Conservation (phyloP, 2,888 invertebrate species). For the Carpatolechia fugitivella region DNA sequence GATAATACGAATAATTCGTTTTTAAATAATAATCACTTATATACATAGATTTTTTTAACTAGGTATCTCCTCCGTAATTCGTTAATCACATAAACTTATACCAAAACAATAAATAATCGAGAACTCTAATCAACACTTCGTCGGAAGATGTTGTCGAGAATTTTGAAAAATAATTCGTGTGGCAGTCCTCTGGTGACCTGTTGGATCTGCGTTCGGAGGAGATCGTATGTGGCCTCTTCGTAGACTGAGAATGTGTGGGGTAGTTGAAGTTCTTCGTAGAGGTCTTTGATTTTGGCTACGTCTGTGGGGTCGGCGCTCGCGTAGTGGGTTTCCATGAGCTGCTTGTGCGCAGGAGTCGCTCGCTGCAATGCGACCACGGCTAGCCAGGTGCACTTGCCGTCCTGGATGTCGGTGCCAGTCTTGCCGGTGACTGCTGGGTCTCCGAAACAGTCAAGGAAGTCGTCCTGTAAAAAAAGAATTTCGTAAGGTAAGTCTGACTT, state of each 20-base stretch:
- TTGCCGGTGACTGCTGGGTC: conserved; percentile 93
- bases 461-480: conserved; percentile 79
- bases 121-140: conserved; percentile 76
- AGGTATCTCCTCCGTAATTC: background rate
- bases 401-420: conserved; percentile 93
- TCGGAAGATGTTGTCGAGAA: conserved; percentile 89
- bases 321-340: conserved; percentile 87
- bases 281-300: conserved; percentile 83
- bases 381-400: conserved; percentile 98
- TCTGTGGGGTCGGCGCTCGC: conserved; percentile 83
- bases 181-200: conserved; percentile 90
- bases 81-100: background rate
- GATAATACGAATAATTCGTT: background rate
- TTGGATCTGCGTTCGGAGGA: conserved; percentile 89
- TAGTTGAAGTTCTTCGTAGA: conserved; percentile 88
- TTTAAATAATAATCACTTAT: background rate
- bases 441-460: conserved; percentile 95
- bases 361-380: conserved; percentile 92
- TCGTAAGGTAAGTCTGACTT: no score
- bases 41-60: background rate
- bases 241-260: conserved; percentile 88
- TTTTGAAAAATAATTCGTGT: conserved; percentile 89
- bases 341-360: conserved; percentile 83
- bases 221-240: conserved; percentile 90
- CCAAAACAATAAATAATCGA: background rate